Evolutionary conservation across 2,888 invertebrate genomes (phyloP).

Genomic region (Oxyteleia sp.): DNA sequence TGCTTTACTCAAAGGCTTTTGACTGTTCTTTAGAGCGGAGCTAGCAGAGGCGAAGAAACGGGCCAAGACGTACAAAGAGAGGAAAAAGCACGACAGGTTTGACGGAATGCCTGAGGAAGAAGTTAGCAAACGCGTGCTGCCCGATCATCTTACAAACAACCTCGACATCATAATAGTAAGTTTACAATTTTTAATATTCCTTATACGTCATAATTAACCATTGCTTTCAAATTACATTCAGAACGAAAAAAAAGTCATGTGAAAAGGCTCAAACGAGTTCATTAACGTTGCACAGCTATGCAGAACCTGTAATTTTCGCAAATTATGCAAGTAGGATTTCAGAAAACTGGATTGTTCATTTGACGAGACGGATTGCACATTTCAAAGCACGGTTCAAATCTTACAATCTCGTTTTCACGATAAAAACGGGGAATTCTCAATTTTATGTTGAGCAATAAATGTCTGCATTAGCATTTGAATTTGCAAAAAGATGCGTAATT

Average conservation of each 20-base stretch:
- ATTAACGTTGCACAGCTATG: neutral
- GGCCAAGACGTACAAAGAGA: constrained; percentile 90
- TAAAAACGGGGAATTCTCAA: neutral
- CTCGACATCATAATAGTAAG: constrained; percentile 99
- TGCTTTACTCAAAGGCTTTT: constrained; percentile 68
- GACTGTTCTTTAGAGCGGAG: constrained; percentile 84
- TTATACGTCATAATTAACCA: constrained; percentile 40
- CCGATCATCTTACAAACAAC: constrained; percentile 97
- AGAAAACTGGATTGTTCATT: neutral
- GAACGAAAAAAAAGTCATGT: neutral
- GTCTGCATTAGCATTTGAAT: too few species aligned
- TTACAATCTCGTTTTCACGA: neutral
- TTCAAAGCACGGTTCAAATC: neutral
- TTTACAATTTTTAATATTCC: constrained; percentile 84
- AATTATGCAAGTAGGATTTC: constrained; percentile 4
- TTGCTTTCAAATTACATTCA: constrained; percentile 12
- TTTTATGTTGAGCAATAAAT: too few species aligned
- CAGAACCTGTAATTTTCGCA: neutral
- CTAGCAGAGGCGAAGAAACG: constrained; percentile 87
- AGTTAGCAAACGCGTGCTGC: constrained; percentile 96
- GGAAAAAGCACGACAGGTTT: constrained; percentile 97
- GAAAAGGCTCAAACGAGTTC: constrained; percentile 1
- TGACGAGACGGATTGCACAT: neutral
- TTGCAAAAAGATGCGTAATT: too few species aligned
- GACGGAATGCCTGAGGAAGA: constrained; percentile 99